A percentile compares a stretch with the other conserved stretches of the same genome.
Evolutionary conservation across 1,140 invertebrate species (phyloP).

Genomic region (Adelges cooleyi): DNA sequence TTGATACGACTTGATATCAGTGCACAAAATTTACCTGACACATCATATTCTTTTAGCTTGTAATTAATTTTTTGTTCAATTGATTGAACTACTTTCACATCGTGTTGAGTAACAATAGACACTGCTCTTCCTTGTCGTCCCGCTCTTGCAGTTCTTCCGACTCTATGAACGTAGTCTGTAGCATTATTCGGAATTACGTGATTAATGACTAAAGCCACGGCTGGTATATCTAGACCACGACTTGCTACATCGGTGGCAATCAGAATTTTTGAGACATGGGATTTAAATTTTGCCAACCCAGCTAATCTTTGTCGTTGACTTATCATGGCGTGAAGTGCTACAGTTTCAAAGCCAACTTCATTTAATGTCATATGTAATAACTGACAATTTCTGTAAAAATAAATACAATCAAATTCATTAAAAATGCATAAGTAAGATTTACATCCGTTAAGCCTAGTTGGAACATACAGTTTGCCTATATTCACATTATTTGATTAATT

Average conservation of each 20-base stretch:
- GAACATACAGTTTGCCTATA: too few species aligned
- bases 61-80: conserved; percentile 77
- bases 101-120: conserved; percentile 82
- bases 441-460: too few species aligned
- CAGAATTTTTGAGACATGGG: conserved; percentile 70
- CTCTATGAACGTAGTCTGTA: conserved; percentile 93
- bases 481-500: too few species aligned
- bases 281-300: conserved; percentile 73
- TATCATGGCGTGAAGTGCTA: conserved; percentile 76
- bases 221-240: conserved; percentile 77
- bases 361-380: conserved; percentile 72
- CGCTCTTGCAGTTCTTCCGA: conserved; percentile 89
- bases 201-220: conserved; percentile 88
- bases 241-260: conserved; percentile 95
- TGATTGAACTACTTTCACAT: conserved; percentile 71
- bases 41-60: conserved; percentile 72
- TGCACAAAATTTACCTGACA: conserved; percentile 62
- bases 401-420: too few species aligned
- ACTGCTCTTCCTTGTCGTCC: conserved; percentile 76
- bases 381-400: conserved; percentile 70
- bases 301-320: conserved; percentile 65
- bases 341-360: conserved; percentile 75
- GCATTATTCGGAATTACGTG: conserved; percentile 78
- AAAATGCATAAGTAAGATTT: too few species aligned
- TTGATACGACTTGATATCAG: too few species aligned